Conservation (phyloP, 1,140 invertebrate genomes). For the Cepaea nemoralis region DNA sequence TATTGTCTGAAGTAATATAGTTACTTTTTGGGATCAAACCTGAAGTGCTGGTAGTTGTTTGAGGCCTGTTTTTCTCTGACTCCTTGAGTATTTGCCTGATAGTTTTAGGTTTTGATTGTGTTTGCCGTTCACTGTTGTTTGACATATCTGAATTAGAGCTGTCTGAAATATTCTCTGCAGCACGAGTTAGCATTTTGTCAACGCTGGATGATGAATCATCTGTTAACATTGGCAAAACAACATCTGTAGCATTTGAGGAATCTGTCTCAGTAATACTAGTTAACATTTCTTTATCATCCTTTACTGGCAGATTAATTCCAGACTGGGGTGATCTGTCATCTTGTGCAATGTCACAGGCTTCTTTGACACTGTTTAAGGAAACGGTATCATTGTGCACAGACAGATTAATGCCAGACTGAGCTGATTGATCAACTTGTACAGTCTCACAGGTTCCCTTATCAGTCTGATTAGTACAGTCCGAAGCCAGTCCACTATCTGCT, state of each 20-base stretch:
- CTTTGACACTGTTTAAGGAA: no score
- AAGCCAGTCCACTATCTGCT: background rate
- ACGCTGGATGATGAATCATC: background rate
- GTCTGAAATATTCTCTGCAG: background rate
- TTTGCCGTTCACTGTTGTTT: no score
- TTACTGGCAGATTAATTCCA: no score
- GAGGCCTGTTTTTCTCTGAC: background rate
- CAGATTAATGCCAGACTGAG: background rate
- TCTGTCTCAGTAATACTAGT: background rate
- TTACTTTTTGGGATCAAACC: background rate
- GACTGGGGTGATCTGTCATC: no score
- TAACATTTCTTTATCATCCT: no score
- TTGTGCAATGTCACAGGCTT: no score
- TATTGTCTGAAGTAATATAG: background rate
- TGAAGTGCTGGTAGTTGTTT: background rate
- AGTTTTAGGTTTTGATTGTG: background rate
- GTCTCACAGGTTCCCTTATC: background rate
- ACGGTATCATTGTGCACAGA: background rate
- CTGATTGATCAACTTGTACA: background rate
- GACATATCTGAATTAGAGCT: background rate
- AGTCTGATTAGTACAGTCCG: background rate
- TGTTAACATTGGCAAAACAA: background rate
- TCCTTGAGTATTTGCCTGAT: background rate
- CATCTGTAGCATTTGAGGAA: background rate
- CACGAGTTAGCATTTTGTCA: background rate